These are phyloP conservation scores for Aeoliscus strigatus DNA, from an alignment of 2,797 vertebrate species.

Conservation along the genomic window DNA sequence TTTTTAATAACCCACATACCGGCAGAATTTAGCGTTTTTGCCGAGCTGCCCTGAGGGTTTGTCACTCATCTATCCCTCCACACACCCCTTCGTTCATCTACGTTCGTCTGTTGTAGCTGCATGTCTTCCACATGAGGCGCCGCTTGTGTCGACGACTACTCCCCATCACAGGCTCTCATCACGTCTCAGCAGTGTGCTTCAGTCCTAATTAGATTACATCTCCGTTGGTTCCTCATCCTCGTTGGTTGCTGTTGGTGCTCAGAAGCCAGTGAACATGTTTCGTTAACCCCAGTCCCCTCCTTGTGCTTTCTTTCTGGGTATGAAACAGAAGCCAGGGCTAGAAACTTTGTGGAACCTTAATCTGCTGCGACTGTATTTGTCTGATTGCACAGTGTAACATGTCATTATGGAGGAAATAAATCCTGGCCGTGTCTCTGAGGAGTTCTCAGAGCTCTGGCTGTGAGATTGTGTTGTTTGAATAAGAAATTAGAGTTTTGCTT, in stretches of 20 bases:
- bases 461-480: constrained; percentile 26
- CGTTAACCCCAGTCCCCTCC: constrained; percentile 29
- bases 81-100: not conserved
- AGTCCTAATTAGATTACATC: constrained; percentile 39
- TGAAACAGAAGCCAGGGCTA: constrained; percentile 11
- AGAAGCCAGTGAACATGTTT: constrained; percentile 23
- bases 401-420: constrained; percentile 36
- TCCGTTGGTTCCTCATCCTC: constrained; percentile 31
- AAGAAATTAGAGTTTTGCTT: no score
- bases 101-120: constrained; percentile 14
- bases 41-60: constrained; percentile 10
- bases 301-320: constrained; percentile 6
- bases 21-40: constrained; percentile 2
- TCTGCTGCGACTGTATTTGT: constrained; percentile 25
- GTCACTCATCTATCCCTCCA: no score
- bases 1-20: constrained; percentile 6
- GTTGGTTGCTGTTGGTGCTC: constrained; percentile 12
- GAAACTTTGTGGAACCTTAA: constrained; percentile 22
- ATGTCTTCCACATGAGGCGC: constrained; percentile 8
- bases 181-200: constrained; percentile 15
- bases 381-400: constrained; percentile 21
- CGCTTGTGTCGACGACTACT: constrained; percentile 14
- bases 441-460: constrained; percentile 17
- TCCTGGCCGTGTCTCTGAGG: no score
- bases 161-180: constrained; percentile 18